Percentiles rank a stretch among this genome's conserved stretches.
Evolutionary conservation across 2,888 invertebrate species (phyloP).

Genomic region (Melieria crassipennis): DNA sequence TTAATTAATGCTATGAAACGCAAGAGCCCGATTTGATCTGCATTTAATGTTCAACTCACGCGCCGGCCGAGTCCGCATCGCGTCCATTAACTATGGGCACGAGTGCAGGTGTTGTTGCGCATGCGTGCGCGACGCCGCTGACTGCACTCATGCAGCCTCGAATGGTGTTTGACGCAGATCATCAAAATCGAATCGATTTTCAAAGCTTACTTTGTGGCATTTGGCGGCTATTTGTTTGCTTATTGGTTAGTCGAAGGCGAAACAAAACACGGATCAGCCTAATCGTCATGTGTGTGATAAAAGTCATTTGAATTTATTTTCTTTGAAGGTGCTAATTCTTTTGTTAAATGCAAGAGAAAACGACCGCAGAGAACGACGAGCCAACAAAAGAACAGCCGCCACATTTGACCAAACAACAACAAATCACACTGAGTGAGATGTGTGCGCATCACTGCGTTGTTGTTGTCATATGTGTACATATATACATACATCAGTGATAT

Average conservation of each 20-base stretch:
- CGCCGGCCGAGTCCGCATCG: no score
- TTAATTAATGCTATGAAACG: no score
- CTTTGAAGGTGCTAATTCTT: slow-evolving; percentile 24
- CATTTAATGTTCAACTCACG: no score
- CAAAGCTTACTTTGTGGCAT: slow-evolving; percentile 48
- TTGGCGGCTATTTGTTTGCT: no score
- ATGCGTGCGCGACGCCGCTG: no score
- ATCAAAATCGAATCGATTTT: slow-evolving; percentile 58
- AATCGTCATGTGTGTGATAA: slow-evolving; percentile 59
- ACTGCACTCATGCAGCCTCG: not conserved
- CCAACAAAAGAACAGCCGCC: not conserved
- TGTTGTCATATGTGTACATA: no score
- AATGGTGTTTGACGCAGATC: slow-evolving; percentile 44
- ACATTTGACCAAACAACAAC: not conserved
- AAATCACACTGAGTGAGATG: not conserved
- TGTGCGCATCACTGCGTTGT: not conserved
- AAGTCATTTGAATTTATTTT: slow-evolving; percentile 12
- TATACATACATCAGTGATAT: no score
- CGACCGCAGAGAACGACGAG: not conserved
- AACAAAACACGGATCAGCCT: slow-evolving; percentile 52
- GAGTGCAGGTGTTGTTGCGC: no score
- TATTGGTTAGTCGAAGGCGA: slow-evolving; percentile 4
- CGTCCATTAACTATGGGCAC: no score
- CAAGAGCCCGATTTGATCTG: no score
- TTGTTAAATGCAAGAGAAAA: slow-evolving; percentile 1